Evolutionary conservation across 2,888 invertebrate species (phyloP), one percentile per base, ranked within the genome.

Genomic region (Dryococelus australis): DNA sequence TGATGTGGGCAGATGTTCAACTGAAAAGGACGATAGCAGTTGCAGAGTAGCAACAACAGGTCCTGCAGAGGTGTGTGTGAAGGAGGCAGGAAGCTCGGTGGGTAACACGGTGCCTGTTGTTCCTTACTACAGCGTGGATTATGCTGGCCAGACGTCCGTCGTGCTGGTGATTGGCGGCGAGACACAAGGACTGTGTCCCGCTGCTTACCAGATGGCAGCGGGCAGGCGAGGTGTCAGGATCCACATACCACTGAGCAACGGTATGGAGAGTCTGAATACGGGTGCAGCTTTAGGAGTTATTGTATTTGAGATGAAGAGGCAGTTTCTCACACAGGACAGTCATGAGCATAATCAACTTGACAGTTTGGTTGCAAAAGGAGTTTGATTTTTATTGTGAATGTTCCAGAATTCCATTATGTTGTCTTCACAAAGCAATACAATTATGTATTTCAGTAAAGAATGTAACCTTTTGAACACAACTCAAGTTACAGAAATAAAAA

Each of bases 121-220:
- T 84, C 95, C 96, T 53, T 97, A 97, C 91, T 95, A 94, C 91
- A 91, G 94, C 86, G 92, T 95, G 0, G 93, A 95, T 90, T 96
- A 94, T 92, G 91, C 93, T 2, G 90, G 92, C 43, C 91, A 92
- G 85, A 92, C 93, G 43, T 94, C 95, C 89, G 93, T 95, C 47
- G 94, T 96, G 51, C 91, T 99, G 8, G 94, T 98, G 65, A 93
- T 98, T 89, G 98, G 98, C 24, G 98, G 98, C 13, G 99, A 99
- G 93, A 97, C 97, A 12, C 95, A 96, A 92, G 98, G 98, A 0
- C 93, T 98, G n/a, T 97, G 97, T 93, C 91, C 93, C 28, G 94
- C 96, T 43, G 96, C 97, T 9, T 95, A 91, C 27, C 91, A 95
- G 89, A 93, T 97, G 88, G 94, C 95, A n/a, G 91, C 92, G 51